These are phyloP conservation scores for Drosophila differens DNA, from an alignment of 2,888 invertebrate genomes.

Conservation along the genomic window DNA sequence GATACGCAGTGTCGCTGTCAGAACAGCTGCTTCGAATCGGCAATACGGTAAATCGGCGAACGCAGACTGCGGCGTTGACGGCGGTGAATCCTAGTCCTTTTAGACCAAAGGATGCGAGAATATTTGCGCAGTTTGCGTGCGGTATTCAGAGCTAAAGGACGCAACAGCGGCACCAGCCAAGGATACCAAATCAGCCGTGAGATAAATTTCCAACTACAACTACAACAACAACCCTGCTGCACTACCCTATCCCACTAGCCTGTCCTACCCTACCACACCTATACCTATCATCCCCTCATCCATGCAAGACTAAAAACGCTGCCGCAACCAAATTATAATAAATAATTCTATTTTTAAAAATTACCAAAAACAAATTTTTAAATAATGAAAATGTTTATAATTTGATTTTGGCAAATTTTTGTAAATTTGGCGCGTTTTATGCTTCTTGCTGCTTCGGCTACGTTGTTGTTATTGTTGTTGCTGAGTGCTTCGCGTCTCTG, in stretches of 20 bases:
- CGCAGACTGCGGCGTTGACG: background rate
- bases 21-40: conserved; percentile 22
- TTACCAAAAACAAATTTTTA: background rate
- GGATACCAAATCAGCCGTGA: conserved; percentile 27
- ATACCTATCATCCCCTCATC: background rate
- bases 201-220: conserved; percentile 11
- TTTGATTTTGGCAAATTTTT: background rate
- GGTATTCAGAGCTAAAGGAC: conserved; percentile 79
- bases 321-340: background rate
- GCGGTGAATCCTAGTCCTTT: conserved; percentile 57
- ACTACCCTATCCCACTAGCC: background rate
- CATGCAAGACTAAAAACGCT: conserved; percentile 3
- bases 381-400: background rate
- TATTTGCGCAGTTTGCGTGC: conserved; percentile 82
- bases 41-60: conserved; percentile 24
- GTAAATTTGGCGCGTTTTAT: conserved; percentile 22
- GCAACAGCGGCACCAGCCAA: conserved; percentile 57
- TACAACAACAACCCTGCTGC: conserved; percentile 1
- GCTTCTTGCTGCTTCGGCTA: background rate
- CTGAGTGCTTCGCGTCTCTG: conserved; percentile 18
- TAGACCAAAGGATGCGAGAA: conserved; percentile 68
- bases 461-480: conserved; percentile 7
- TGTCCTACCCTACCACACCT: conserved; percentile 5
- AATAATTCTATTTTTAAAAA: background rate
- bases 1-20: conserved; percentile 11